Evolutionary conservation across 1,140 invertebrate species (phyloP), one percentile per base, ranked within the genome.

Genomic region (Drosophila sucinea): DNA sequence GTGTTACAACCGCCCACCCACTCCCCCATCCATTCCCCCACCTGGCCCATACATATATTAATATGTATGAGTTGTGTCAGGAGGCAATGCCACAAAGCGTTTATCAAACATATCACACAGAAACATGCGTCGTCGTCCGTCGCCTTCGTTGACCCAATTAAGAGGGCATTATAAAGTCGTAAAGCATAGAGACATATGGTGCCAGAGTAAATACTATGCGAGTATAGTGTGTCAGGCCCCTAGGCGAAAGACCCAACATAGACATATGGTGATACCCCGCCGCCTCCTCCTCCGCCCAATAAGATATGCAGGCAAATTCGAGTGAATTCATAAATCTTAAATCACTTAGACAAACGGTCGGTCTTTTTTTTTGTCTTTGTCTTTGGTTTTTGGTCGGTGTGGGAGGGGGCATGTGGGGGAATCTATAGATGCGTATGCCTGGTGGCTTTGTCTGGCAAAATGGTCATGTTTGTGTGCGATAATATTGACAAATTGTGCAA

Each of bases 401-500:
- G 56, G 58, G 29, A 6, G 11, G 51, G 64, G 30, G 44, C 44
- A 8, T 23, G 63, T 33, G 3, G 33, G 3, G 1, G 27, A 2
- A 51, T 51, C 3, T 17, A 17, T 17, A 47, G 44, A 51, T 51
- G 44, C 44, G 44, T 51, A 51, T 51, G 44, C 23, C 44, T 51
- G 71, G 62, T 51, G 75, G 63, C 58, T 35, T 23, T 51, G 58
- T 56, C 65, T 68, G 66, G 58, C 64, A 77, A 81, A 83, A 83
- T 87, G 84, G 67, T 77, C 80, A 81, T 87, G 84, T 87, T 84
- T 89, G 65, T 84, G 69, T 57, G 77, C 77, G 87, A 90, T 90
- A 87, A 83, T 90, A 83, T 82, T 84, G 86, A 90, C 86, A 90
- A 90, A 90, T 90, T 90, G 87, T 90, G 86, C 86, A 90, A 90